These are phyloP conservation scores for Iguana delicatissima DNA, from an alignment of 2,797 vertebrate genomes.

Conservation along the genomic window DNA sequence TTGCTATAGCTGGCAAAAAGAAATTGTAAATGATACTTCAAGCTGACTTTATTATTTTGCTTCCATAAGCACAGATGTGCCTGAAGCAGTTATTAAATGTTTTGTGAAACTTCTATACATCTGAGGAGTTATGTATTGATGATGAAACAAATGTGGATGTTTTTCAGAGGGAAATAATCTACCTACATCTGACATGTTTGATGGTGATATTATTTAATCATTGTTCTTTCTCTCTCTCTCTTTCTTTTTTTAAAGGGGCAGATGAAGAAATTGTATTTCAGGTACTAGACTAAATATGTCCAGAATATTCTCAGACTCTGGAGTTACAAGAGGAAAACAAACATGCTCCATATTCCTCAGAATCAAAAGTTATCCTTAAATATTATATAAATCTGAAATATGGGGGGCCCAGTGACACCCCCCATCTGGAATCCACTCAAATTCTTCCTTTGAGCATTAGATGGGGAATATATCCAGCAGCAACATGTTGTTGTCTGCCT, in stretches of 20 bases:
- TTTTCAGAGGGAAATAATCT: background rate
- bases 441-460: too few relatives aligned
- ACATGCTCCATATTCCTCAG: background rate
- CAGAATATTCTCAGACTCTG: background rate
- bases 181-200: background rate
- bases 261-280: background rate
- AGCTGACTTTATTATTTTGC: background rate
- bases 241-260: background rate
- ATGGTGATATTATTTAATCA: background rate
- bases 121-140: background rate
- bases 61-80: background rate
- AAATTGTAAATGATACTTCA: background rate
- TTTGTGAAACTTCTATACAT: background rate
- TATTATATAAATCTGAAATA: background rate
- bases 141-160: background rate
- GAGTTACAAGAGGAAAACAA: background rate
- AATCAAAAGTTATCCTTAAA: background rate
- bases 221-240: too few relatives aligned
- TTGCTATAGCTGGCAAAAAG: background rate
- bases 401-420: background rate
- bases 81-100: background rate
- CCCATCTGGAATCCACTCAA: too few relatives aligned
- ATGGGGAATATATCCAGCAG: too few relatives aligned
- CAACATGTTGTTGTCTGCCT: too few relatives aligned
- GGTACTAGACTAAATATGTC: background rate